Evolutionary conservation across 2,113 vertebrate genomes (phyloP), one percentile per base, ranked within the genome.

Genomic region (Rhinopomastus cyanomelas): DNA sequence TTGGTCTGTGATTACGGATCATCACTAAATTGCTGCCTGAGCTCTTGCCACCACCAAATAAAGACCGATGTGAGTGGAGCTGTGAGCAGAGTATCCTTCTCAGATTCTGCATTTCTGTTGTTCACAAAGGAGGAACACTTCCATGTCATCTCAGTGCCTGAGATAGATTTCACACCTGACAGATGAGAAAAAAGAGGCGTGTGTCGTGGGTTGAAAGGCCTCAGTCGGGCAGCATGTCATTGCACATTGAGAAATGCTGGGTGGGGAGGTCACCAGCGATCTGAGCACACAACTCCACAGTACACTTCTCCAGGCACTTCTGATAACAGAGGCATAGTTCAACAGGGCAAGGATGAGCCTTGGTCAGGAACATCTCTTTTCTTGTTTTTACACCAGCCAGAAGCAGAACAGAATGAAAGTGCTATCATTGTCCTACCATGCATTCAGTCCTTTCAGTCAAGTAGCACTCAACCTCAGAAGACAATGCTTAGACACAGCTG

Each of bases 381-480:
- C 74, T 77, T 78, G 12, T 73, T 88, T 66, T 52, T 56, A 49
- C 3, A 16, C 44, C n/a, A 29, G 30, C 29, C 44, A 62, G 59
- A 52, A 88, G 78, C n/a, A 86, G 77, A 81, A 71, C 44, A 73
- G 4, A 56, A 60, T 49, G 51, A 29, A 65, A 78, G 73, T 21
- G 42, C 30, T 56, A 34, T 42, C 53, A 73, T 90, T 89, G 25
- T 88, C 86, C 80, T 69, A 21, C 51, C 4, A 14, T 1, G 2
- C 2, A 1, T 44, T 77, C 75, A 81, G 69, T 74, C 22, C 14
- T 27, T 77, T 21, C 29, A 87, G 82, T 87, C 84, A 92, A 95
- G 91, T 68, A 89, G 81, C 85, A 64, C 93, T 96, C 75, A 61
- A 61, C 55, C 81, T 62, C 53, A 27, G 60, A 61, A 77, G n/a